Evolutionary conservation across 2,888 invertebrate genomes (phyloP).

Genomic region (Campopleginae sp.): DNA sequence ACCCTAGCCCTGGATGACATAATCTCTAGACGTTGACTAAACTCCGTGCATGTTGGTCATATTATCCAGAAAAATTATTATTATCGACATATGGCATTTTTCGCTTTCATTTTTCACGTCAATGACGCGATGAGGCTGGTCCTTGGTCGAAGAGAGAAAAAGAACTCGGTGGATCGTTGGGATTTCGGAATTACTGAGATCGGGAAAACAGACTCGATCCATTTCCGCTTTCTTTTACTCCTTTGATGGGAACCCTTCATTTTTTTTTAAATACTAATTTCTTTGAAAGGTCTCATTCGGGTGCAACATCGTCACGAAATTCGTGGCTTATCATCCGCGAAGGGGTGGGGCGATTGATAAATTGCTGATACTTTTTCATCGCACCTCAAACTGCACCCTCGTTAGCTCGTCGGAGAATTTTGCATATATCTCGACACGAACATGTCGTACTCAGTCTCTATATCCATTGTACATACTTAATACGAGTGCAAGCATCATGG

Average conservation of each 20-base stretch:
- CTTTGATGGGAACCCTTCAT: not conserved
- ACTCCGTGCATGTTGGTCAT: not conserved
- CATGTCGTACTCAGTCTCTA: not conserved
- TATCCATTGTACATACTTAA: not conserved
- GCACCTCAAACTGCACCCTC: not conserved
- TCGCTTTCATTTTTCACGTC: not conserved
- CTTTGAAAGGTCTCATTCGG: too few species aligned
- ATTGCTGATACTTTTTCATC: not conserved
- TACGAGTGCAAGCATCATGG: slow-evolving; percentile 18
- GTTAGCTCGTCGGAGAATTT: not conserved
- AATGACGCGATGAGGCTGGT: not conserved
- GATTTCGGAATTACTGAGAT: not conserved
- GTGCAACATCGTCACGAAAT: too few species aligned
- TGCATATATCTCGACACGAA: not conserved
- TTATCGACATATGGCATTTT: not conserved
- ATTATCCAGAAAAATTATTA: not conserved
- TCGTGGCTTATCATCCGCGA: too few species aligned
- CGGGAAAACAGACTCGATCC: not conserved
- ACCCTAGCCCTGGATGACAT: slow-evolving; percentile 29
- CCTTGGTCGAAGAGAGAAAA: not conserved
- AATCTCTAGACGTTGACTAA: slow-evolving; percentile 11
- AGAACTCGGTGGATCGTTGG: not conserved
- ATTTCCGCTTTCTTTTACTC: not conserved
- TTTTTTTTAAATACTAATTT: not conserved
- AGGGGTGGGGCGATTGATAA: not conserved